Conservation (phyloP, 2,888 invertebrate species). For the Cancer borealis region DNA sequence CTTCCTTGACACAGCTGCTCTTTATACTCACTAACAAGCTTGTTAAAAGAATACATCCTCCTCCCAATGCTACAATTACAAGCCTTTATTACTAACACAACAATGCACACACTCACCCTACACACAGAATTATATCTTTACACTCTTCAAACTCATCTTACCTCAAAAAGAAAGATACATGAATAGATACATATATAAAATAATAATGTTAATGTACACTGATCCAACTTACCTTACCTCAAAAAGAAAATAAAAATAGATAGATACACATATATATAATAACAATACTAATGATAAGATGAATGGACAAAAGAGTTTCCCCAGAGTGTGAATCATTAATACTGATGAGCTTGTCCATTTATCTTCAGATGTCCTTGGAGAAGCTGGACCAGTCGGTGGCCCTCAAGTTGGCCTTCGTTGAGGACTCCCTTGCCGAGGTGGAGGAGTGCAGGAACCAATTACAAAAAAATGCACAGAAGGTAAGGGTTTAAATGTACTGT, state of each 20-base stretch:
- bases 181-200: neutral
- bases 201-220: too few relatives aligned
- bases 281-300: neutral
- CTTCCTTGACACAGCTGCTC: too few relatives aligned
- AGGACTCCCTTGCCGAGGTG: conserved; percentile 52
- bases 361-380: conserved; percentile 67
- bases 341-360: neutral
- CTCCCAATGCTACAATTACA: too few relatives aligned
- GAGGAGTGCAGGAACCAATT: conserved; percentile 56
- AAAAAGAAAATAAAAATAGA: neutral
- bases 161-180: neutral
- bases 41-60: too few relatives aligned
- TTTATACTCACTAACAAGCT: too few relatives aligned
- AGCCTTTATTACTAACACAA: too few relatives aligned
- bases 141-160: too few relatives aligned
- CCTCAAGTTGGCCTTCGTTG: conserved; percentile 62
- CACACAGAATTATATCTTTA: too few relatives aligned
- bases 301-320: neutral
- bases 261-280: too few relatives aligned
- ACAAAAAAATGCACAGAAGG: conserved; percentile 67
- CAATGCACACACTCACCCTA: too few relatives aligned
- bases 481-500: neutral
- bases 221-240: too few relatives aligned
- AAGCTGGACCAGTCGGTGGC: conserved; percentile 61
- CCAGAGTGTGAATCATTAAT: neutral